phyloP scores from a whole-genome alignment of 2,113 vertebrate species.

The Psittacula cyanocephala region DNA sequence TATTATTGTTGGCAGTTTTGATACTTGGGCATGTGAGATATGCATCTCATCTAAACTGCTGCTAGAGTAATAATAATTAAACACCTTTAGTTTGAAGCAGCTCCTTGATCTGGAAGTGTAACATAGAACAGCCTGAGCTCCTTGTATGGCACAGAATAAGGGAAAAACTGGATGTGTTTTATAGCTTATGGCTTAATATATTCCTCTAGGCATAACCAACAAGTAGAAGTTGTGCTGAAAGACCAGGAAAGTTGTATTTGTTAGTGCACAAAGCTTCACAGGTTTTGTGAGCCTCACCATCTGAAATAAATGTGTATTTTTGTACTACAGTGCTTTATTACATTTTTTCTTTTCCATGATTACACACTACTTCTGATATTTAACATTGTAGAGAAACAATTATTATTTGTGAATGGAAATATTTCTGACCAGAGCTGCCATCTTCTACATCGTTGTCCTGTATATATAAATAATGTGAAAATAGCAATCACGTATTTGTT shows the following conservation, averaged over 20 bases:
- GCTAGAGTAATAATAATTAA: not conserved
- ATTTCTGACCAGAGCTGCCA: not conserved
- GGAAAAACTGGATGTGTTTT: not conserved
- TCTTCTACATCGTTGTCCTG: not conserved
- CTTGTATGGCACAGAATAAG: not conserved
- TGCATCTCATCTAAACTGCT: not conserved
- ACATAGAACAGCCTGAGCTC: not conserved
- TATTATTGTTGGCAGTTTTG: not conserved
- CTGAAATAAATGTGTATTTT: not conserved
- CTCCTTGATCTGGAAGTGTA: not conserved
- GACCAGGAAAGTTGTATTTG: not conserved
- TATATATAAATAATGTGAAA: not conserved
- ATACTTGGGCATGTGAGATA: not conserved
- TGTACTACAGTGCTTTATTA: not conserved
- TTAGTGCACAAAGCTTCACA: not conserved
- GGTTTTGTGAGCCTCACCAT: not conserved
- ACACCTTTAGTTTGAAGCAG: not conserved
- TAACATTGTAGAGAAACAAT: not conserved
- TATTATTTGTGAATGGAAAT: not conserved
- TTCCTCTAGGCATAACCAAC: not conserved
- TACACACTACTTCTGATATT: not conserved
- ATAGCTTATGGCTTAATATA: not conserved
- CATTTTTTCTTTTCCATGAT: not conserved
- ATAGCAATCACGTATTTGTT: rapidly evolving
- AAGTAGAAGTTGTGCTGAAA: not conserved